Conservation (phyloP, 2,888 invertebrate genomes). For the Drosophila neutralis region DNA sequence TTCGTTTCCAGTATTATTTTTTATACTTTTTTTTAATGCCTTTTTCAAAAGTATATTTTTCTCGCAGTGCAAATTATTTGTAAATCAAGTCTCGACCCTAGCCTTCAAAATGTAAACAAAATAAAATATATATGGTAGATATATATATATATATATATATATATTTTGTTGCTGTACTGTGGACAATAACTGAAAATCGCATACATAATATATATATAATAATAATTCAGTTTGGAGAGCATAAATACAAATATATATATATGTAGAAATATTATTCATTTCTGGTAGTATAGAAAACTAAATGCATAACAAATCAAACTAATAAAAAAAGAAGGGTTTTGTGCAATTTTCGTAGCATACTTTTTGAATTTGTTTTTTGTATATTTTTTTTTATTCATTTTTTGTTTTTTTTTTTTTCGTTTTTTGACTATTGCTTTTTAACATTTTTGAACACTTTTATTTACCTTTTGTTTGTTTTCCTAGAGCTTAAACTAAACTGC, state of each 20-base stretch:
- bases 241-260: slow-evolving; percentile 38
- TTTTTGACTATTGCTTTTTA: slow-evolving; percentile 78
- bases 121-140: not conserved
- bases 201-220: slow-evolving; percentile 34
- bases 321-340: slow-evolving; percentile 58
- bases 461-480: slow-evolving; percentile 61
- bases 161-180: slow-evolving; percentile 10
- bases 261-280: slow-evolving; percentile 28
- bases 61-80: slow-evolving; percentile 72
- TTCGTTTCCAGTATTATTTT: not conserved
- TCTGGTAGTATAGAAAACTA: slow-evolving; percentile 39
- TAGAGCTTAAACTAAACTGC: slow-evolving; percentile 68
- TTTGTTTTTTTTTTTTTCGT: too few relatives aligned
- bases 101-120: slow-evolving; percentile 59
- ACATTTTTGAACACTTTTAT: slow-evolving; percentile 78
- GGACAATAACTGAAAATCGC: slow-evolving; percentile 33
- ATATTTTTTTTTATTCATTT: slow-evolving; percentile 48
- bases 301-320: slow-evolving; percentile 56
- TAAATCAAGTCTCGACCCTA: slow-evolving; percentile 71
- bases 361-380: slow-evolving; percentile 58
- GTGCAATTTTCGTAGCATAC: slow-evolving; percentile 80
- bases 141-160: not conserved
- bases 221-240: slow-evolving; percentile 42
- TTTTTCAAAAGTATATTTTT: slow-evolving; percentile 40
- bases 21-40: slow-evolving; percentile 4